These are phyloP conservation scores for Drosophila willistoni DNA, from an alignment of 1,140 invertebrate genomes.

Conservation along the genomic window DNA sequence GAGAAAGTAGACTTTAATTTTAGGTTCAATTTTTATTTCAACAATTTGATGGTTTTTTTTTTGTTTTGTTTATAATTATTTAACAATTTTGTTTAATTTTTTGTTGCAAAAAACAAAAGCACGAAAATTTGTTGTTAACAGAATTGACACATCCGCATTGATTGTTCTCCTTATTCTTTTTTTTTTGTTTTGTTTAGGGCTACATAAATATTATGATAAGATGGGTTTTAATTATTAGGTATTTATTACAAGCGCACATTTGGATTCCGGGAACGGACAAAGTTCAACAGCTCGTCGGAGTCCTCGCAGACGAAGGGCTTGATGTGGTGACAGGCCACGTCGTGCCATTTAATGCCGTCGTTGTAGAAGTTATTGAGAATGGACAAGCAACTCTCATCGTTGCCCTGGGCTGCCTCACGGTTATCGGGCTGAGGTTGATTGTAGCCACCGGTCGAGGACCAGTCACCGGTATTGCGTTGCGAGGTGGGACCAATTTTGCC, in stretches of 20 bases:
- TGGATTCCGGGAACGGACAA: conserved; percentile 93
- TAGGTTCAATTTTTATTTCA: conserved; percentile 75
- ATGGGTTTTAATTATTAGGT: conserved; percentile 49
- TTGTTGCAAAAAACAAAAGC: conserved; percentile 64
- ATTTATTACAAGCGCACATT: conserved; percentile 89
- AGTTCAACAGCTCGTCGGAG: conserved; percentile 95
- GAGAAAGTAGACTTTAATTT: not conserved
- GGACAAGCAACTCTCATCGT: conserved; percentile 94
- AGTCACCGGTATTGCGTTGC: conserved; percentile 93
- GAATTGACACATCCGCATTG: conserved; percentile 31
- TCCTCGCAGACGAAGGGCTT: conserved; percentile 97
- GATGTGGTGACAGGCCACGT: conserved; percentile 94
- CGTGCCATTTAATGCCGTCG: conserved; percentile 95
- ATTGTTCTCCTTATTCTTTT: conserved; percentile 39
- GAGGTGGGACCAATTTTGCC: conserved; percentile 94
- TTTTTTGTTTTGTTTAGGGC: conserved; percentile 53
- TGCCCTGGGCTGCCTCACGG: conserved; percentile 92
- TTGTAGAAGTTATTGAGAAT: conserved; percentile 97
- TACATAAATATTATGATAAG: conserved; percentile 71
- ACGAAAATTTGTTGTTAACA: conserved; percentile 45
- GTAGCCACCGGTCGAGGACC: conserved; percentile 93
- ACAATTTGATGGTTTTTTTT: conserved; percentile 51
- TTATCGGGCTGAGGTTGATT: conserved; percentile 94
- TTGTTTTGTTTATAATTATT: conserved; percentile 58
- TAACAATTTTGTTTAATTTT: conserved; percentile 75